Conservation (phyloP, 2,888 invertebrate species). For the Campoplex capitator region DNA sequence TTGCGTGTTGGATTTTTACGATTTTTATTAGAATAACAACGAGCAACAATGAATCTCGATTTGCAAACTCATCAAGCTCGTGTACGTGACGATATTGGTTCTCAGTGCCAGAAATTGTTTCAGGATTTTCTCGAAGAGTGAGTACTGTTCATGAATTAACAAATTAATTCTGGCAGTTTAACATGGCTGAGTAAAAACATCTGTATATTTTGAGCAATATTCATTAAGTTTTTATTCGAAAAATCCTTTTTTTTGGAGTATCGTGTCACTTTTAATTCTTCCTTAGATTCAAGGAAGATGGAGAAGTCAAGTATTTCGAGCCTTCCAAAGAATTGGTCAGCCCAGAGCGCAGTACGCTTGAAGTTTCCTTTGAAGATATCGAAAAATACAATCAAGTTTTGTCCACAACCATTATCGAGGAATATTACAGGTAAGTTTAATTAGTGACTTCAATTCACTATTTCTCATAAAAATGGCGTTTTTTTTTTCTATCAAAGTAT, state of each 20-base stretch:
- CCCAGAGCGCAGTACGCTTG: conserved; percentile 96
- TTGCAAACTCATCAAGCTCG: conserved; percentile 90
- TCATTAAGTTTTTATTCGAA: neutral
- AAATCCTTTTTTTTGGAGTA: neutral
- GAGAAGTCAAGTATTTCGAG: conserved; percentile 94
- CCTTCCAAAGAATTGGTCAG: conserved; percentile 92
- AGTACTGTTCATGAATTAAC: conserved; percentile 81
- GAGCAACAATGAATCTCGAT: conserved; percentile 89
- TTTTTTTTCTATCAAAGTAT: too few relatives aligned
- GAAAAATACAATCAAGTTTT: conserved; percentile 97
- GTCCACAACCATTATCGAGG: conserved; percentile 96
- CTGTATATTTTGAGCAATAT: neutral
- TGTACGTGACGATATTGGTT: conserved; percentile 96
- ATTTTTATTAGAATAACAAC: conserved; percentile 85
- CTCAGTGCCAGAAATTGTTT: conserved; percentile 97
- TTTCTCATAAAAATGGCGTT: neutral
- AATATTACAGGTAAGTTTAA: conserved; percentile 91
- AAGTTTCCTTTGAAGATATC: conserved; percentile 97
- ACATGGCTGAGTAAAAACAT: neutral
- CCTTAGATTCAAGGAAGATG: conserved; percentile 91
- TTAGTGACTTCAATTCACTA: neutral
- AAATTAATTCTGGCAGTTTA: conserved; percentile 8
- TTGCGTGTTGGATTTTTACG: neutral
- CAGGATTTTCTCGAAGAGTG: conserved; percentile 98
- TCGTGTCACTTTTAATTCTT: conserved; percentile 11